Evolutionary conservation across 2,888 invertebrate genomes (phyloP), one percentile per base, ranked within the genome.

Genomic region (Drosophila emarginata): DNA sequence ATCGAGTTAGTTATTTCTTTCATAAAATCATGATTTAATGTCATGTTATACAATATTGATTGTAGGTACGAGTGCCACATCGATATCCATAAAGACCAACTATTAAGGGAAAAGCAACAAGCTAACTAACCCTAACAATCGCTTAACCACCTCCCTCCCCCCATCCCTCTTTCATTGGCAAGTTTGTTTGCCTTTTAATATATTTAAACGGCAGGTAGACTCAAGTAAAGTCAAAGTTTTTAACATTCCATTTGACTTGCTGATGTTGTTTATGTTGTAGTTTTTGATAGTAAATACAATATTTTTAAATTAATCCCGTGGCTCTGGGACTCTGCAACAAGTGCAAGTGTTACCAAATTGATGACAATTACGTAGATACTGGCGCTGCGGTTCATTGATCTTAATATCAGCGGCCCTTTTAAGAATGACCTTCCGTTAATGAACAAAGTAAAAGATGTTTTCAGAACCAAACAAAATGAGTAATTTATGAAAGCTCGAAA

Each of bases 321-420:
- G 1, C 28, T 28, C 15, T 15, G 50, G 9, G 21, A 4, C 5
- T 12, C 12, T 32, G 37, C 28, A 56, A 18, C 54, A 67, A 67
- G 26, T 52, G 26, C 54, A 62, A 40, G 15, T 39, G 50, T 45
- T 71, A 57, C 26, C n/a, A 58, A 88, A 84, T 81, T 84, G 85
- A 88, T 74, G 63, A 72, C 87, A 88, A 84, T 87, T 88, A 74
- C 71, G 66, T 32, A 61, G 15, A 21, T 11, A 15, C 28, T 51
- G 9, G 14, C 36, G 11, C 18, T 52, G 61, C 36, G 67, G 64
- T 56, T 75, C 82, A 64, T 67, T 73, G 80, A 78, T 80, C 72
- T 56, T 36, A 65, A 21, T 39, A 39, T 54, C 37, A 21, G n/a
- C 26, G 64, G 74, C 79, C 79, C 85, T 77, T 45, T 2, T 21